Conservation (phyloP, 2,888 invertebrate genomes). For the Cerastoderma edule region DNA sequence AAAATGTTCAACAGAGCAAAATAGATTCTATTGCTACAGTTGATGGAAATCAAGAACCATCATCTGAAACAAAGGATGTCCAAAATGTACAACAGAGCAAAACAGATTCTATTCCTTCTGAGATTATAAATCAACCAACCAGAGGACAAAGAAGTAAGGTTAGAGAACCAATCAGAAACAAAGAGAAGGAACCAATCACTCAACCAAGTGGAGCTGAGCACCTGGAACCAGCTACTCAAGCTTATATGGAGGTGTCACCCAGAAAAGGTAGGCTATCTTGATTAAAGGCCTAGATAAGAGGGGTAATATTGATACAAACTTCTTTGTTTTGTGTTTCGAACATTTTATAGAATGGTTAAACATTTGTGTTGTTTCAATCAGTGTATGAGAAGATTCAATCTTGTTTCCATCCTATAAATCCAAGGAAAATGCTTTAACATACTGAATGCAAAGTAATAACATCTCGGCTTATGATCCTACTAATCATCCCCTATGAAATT, state of each 20-base stretch:
- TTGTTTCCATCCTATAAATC: no score
- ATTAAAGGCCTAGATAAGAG: slow-evolving; percentile 3
- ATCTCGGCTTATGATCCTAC: no score
- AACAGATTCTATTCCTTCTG: no score
- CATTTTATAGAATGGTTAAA: no score
- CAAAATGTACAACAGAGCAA: not conserved
- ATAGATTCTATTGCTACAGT: no score
- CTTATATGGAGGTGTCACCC: not conserved
- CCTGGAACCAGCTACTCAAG: slow-evolving; percentile 20
- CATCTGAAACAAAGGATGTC: not conserved
- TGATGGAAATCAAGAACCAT: not conserved
- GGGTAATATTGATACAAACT: slow-evolving; percentile 4
- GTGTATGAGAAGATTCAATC: no score
- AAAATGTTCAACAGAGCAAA: not conserved
- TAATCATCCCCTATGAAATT: no score
- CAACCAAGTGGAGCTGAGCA: slow-evolving; percentile 40
- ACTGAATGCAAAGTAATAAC: no score
- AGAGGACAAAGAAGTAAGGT: not conserved
- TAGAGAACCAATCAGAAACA: slow-evolving; percentile 11
- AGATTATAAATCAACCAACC: not conserved
- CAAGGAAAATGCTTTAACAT: no score
- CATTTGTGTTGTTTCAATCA: no score
- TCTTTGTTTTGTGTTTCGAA: no score
- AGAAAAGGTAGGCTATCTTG: slow-evolving; percentile 4
- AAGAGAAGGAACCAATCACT: slow-evolving; percentile 33